Evolutionary conservation across 2,888 invertebrate species (phyloP).

Genomic region (Hybos culiciformis): DNA sequence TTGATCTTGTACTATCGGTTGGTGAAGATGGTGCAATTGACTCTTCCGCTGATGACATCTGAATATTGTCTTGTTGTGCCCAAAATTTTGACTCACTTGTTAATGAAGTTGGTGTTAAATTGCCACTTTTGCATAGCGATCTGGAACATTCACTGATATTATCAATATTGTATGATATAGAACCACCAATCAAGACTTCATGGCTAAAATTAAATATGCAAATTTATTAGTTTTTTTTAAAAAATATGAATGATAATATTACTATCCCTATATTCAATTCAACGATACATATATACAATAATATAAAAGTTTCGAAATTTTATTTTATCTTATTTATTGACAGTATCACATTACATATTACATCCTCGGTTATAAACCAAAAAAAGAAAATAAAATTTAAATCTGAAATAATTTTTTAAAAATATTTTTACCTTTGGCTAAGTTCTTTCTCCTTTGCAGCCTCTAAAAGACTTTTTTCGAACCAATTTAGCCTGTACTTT

Average conservation of each 20-base stretch:
- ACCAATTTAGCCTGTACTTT: conserved; percentile 44
- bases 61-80: conserved; percentile 20
- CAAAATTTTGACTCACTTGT: conserved; percentile 38
- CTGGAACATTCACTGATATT: conserved; percentile 32
- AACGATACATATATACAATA: too few relatives aligned
- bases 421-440: conserved; percentile 28
- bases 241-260: too few relatives aligned
- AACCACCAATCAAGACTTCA: conserved; percentile 34
- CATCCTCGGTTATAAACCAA: too few relatives aligned
- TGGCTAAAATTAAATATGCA: conserved; percentile 25
- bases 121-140: conserved; percentile 24
- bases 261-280: too few relatives aligned
- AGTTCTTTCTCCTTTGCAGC: conserved; percentile 36
- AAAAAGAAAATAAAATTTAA: neutral
- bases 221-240: too few relatives aligned
- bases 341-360: too few relatives aligned
- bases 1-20: conserved; percentile 34
- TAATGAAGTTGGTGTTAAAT: conserved; percentile 33
- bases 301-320: too few relatives aligned
- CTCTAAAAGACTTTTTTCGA: conserved; percentile 43
- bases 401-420: neutral
- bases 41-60: conserved; percentile 22
- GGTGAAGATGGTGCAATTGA: conserved; percentile 37
- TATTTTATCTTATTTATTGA: too few relatives aligned
- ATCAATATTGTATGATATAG: conserved; percentile 32